Conservation (phyloP, 1,140 invertebrate genomes). For the Muscidifurax raptorellus region DNA sequence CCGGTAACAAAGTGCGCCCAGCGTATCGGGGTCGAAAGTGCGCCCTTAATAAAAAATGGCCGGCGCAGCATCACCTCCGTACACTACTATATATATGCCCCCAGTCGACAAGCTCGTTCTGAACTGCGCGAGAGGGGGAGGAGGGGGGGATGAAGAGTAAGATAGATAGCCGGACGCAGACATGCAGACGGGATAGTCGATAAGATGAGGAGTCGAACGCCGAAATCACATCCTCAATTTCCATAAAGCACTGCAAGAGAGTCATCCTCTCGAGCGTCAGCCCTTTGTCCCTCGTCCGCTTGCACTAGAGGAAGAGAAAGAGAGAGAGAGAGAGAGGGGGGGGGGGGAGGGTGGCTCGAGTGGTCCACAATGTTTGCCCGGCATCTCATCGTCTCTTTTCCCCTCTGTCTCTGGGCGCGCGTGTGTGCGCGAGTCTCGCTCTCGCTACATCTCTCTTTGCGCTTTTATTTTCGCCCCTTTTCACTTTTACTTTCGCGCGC, state of each 20-base stretch:
- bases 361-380: constrained; percentile 48
- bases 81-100: neutral
- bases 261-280: neutral
- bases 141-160: neutral
- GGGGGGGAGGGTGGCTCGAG: constrained; percentile 26
- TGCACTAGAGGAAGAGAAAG: constrained; percentile 25
- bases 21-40: neutral
- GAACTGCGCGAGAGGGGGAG: neutral
- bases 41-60: neutral
- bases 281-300: constrained; percentile 14
- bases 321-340: no score
- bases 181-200: neutral
- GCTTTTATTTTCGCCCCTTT: constrained; percentile 17
- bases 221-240: constrained; percentile 66
- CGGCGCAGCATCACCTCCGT: neutral
- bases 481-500: constrained; percentile 28
- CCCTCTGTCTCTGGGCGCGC: neutral
- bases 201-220: constrained; percentile 18
- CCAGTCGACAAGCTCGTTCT: neutral
- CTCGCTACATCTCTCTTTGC: constrained; percentile 23
- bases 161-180: neutral
- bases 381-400: constrained; percentile 13
- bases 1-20: neutral
- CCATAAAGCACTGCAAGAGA: constrained; percentile 60
- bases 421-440: neutral